Percentiles rank a stretch among this genome's conserved stretches.
These are phyloP conservation scores for Siniperca undulata DNA, from an alignment of 2,797 vertebrate genomes.

Conservation along the genomic window DNA sequence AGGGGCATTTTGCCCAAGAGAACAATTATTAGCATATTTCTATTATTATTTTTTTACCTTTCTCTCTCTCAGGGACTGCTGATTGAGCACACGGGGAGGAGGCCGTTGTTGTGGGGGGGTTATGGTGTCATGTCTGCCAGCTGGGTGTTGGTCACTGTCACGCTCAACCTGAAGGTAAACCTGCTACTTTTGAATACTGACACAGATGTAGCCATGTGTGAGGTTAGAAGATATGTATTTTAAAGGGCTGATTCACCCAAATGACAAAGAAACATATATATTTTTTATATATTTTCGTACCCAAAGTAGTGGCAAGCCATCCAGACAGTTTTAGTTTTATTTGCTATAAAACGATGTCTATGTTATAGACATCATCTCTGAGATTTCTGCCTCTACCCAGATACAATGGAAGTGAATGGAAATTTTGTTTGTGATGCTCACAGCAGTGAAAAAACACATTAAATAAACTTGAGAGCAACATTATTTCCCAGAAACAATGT, in stretches of 20 bases:
- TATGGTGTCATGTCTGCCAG: slow-evolving; percentile 82
- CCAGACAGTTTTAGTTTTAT: not conserved
- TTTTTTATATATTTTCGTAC: not conserved
- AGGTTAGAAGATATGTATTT: not conserved
- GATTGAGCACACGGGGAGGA: slow-evolving; percentile 87
- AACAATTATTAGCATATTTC: not conserved
- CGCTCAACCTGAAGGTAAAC: slow-evolving; percentile 85
- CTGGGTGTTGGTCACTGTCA: slow-evolving; percentile 83
- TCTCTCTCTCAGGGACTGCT: slow-evolving; percentile 82
- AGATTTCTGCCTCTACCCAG: not conserved
- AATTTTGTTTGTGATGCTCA: not conserved
- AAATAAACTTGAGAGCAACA: not conserved
- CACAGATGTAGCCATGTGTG: not conserved
- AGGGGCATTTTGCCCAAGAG: not conserved
- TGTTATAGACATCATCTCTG: not conserved
- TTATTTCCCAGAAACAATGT: not conserved
- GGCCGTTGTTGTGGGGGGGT: slow-evolving; percentile 82
- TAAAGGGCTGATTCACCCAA: not conserved
- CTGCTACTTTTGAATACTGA: not conserved
- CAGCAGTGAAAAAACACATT: not conserved
- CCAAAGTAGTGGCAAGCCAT: not conserved
- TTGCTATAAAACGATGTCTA: too few relatives aligned
- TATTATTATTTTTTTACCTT: not conserved
- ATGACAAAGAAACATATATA: not conserved
- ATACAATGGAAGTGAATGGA: not conserved